phyloP scores from a whole-genome alignment of 1,140 invertebrate genomes.

The Rhopalosiphum padi region DNA sequence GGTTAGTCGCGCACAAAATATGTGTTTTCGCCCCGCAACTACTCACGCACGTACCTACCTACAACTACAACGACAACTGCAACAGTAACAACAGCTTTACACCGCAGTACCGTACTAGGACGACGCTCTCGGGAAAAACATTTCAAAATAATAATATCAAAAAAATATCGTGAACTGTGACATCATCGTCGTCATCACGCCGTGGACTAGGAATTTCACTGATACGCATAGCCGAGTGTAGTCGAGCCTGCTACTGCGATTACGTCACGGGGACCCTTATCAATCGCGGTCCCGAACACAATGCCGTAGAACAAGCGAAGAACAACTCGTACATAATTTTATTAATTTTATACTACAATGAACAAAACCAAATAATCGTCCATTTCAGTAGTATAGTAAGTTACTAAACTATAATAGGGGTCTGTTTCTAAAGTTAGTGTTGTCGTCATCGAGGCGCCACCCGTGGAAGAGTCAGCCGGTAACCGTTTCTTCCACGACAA shows the following conservation, averaged over 20 bases:
- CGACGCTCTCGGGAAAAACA: not conserved
- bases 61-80: not conserved
- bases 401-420: not conserved
- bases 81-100: not conserved
- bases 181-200: not conserved
- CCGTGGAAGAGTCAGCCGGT: not conserved
- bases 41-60: not conserved
- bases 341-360: too few species aligned
- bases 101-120: not conserved
- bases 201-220: not conserved
- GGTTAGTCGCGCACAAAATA: not conserved
- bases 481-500: not conserved
- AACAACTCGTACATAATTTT: not conserved
- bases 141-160: slow-evolving; percentile 28
- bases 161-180: not conserved
- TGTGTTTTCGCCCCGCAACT: not conserved
- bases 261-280: not conserved
- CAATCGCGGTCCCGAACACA: not conserved
- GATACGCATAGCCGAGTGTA: not conserved
- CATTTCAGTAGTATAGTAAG: not conserved
- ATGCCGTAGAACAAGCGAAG: not conserved
- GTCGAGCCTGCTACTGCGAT: not conserved
- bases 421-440: too few species aligned
- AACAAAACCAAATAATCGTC: not conserved
- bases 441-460: not conserved